Evolutionary conservation across 2,888 invertebrate genomes (phyloP).

Genomic region (Harpagoxenus sublaevis): DNA sequence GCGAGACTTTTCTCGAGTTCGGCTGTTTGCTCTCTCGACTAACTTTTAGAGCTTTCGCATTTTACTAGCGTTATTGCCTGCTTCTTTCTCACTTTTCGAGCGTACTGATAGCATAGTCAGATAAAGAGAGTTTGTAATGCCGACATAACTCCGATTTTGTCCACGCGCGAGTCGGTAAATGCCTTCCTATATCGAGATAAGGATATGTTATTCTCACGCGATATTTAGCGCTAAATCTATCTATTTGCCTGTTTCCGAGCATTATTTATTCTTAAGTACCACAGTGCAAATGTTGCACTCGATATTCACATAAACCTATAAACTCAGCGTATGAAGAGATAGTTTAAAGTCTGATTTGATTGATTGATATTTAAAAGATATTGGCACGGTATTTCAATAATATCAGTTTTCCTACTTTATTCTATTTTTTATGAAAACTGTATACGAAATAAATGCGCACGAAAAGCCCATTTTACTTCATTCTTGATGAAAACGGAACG

Average conservation of each 20-base stretch:
- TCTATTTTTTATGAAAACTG: not conserved
- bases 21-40: constrained; percentile 59
- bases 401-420: not conserved
- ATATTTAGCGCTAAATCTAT: constrained; percentile 4
- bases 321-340: not conserved
- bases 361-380: not conserved
- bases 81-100: constrained; percentile 55
- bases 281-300: not conserved
- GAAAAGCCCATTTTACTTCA: not conserved
- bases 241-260: not conserved
- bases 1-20: constrained; percentile 44
- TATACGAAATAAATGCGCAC: not conserved
- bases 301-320: not conserved
- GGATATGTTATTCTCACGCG: not conserved
- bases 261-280: not conserved
- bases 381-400: not conserved
- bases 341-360: not conserved
- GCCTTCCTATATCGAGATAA: not conserved
- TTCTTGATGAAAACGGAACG: not conserved
- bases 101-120: not conserved
- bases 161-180: not conserved
- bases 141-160: constrained; percentile 28
- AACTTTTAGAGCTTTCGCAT: constrained; percentile 72
- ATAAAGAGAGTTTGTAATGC: constrained; percentile 23
- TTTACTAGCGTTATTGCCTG: constrained; percentile 54